Conservation (phyloP, 2,113 vertebrate genomes). For the Terrapene triunguis region DNA sequence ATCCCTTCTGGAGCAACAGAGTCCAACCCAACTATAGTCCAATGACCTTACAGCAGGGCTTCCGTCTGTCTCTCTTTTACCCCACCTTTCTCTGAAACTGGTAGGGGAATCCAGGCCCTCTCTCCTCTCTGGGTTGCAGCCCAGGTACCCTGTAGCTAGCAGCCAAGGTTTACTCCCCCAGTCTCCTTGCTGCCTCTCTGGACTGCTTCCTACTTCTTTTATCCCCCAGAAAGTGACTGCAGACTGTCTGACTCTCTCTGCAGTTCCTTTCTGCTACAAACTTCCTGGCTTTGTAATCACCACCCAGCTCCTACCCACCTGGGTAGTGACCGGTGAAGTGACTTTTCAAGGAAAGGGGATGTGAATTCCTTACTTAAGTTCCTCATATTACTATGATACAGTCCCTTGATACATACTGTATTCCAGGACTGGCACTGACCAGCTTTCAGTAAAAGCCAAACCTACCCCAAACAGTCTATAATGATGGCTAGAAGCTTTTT, state of each 20-base stretch:
- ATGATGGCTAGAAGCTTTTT: constrained; percentile 26
- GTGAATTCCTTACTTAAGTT: background rate
- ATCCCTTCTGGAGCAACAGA: background rate
- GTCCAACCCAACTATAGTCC: background rate
- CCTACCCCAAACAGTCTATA: constrained; percentile 12
- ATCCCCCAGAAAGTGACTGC: background rate
- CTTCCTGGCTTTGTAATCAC: background rate
- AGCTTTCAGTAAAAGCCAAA: background rate
- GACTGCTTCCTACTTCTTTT: background rate
- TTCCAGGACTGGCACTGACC: background rate
- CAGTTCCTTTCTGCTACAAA: background rate
- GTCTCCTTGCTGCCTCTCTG: background rate
- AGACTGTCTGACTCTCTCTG: background rate
- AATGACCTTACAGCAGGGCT: background rate
- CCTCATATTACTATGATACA: background rate
- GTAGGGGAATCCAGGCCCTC: background rate
- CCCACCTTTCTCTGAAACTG: background rate
- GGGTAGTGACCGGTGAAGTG: background rate
- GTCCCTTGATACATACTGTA: fast-evolving
- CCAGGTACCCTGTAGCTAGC: background rate
- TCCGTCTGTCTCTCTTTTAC: background rate
- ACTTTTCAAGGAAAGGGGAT: background rate
- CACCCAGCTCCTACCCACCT: background rate
- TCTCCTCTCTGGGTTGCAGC: background rate
- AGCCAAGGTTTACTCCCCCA: background rate